phyloP scores from a whole-genome alignment of 2,888 invertebrate species.

The Parelbella ahira region DNA sequence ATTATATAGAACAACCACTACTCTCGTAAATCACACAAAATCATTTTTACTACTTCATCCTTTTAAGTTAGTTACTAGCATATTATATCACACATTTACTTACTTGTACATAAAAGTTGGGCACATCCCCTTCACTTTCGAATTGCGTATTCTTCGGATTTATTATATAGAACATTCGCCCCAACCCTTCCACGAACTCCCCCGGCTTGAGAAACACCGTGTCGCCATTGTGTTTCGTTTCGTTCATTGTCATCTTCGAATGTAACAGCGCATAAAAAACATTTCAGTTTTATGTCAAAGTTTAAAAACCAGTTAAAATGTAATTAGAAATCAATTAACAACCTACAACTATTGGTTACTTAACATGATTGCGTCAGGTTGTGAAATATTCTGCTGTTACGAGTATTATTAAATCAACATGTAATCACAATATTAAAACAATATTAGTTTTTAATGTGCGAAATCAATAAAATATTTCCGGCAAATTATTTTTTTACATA shows the following conservation, averaged over 20 bases:
- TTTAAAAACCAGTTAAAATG: background rate
- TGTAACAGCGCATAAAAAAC: background rate
- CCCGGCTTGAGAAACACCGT: constrained; percentile 17
- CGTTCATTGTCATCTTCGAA: constrained; percentile 5
- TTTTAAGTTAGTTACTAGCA: background rate
- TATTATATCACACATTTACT: constrained; percentile 32
- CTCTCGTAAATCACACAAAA: no score
- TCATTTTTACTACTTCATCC: no score
- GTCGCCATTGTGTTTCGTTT: constrained; percentile 1
- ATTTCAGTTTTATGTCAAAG: background rate
- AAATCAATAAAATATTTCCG: no score
- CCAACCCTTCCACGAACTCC: constrained; percentile 60
- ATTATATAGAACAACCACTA: no score
- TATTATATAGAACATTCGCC: constrained; percentile 83
- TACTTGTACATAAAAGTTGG: constrained; percentile 85
- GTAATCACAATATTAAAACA: no score
- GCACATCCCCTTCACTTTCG: constrained; percentile 80
- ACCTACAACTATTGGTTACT: no score
- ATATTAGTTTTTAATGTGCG: no score
- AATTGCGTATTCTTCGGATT: constrained; percentile 82
- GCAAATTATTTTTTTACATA: no score
- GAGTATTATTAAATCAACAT: no score
- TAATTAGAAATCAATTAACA: constrained; percentile 9
- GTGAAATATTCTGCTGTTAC: no score
- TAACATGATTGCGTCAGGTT: no score